Evolutionary conservation across 2,888 invertebrate genomes (phyloP).

Genomic region (Thera britannica): DNA sequence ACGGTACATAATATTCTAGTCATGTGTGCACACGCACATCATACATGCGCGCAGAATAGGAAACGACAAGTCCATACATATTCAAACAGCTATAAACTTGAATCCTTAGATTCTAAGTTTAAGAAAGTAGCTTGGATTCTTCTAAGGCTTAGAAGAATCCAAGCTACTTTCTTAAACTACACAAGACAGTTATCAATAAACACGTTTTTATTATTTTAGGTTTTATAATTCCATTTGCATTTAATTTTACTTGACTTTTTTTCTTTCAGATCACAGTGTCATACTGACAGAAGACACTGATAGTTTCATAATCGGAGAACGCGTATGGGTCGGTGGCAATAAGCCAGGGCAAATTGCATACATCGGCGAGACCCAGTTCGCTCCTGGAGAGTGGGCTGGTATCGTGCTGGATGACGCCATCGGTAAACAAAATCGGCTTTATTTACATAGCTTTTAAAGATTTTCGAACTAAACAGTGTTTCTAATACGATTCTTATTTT

Average conservation of each 20-base stretch:
- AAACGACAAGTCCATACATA: slow-evolving; percentile 62
- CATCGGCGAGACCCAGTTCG: slow-evolving; percentile 98
- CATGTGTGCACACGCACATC: slow-evolving; percentile 63
- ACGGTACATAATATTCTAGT: slow-evolving; percentile 65
- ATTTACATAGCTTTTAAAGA: not conserved
- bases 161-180: slow-evolving; percentile 48
- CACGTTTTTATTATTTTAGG: not conserved
- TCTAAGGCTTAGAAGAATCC: slow-evolving; percentile 36
- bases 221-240: not conserved
- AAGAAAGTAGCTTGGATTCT: slow-evolving; percentile 50
- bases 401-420: slow-evolving; percentile 97
- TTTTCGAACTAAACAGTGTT: not conserved
- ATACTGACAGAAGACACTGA: slow-evolving; percentile 95
- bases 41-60: slow-evolving; percentile 64
- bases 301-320: slow-evolving; percentile 97
- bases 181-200: not conserved
- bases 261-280: slow-evolving; percentile 90
- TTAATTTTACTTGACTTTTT: slow-evolving; percentile 1
- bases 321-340: slow-evolving; percentile 96
- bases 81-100: slow-evolving; percentile 59
- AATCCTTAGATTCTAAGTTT: slow-evolving; percentile 49
- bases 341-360: slow-evolving; percentile 97
- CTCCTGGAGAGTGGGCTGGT: slow-evolving; percentile 99
- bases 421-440: slow-evolving; percentile 84
- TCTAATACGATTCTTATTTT: slow-evolving; percentile 12